Evolutionary conservation across 1,140 invertebrate species (phyloP).

Genomic region (Gonioctena quinquepunctata): DNA sequence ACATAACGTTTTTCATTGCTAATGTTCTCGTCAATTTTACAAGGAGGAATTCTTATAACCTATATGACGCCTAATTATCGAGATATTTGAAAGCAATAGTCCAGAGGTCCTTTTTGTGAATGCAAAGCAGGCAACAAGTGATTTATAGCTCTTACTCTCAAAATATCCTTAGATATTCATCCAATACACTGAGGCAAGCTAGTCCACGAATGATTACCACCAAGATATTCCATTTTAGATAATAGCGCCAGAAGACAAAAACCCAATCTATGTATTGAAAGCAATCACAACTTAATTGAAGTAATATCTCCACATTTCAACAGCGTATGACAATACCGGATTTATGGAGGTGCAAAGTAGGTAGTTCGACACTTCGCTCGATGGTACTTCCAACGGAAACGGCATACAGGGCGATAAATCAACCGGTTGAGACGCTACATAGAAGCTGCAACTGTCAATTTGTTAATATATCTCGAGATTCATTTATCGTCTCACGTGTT

Average conservation of each 20-base stretch:
- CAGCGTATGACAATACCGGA: slow-evolving; percentile 20
- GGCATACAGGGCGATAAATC: slow-evolving; percentile 26
- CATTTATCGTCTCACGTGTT: slow-evolving; percentile 28
- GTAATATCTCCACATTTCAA: slow-evolving; percentile 30
- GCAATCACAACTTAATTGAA: slow-evolving; percentile 29
- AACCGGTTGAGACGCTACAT: slow-evolving; percentile 27
- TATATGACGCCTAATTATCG: no score
- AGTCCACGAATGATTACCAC: neutral
- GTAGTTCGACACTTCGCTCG: slow-evolving; percentile 21
- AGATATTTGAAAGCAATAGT: no score
- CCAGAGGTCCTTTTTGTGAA: no score
- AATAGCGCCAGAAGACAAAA: neutral
- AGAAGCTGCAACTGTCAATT: slow-evolving; percentile 33
- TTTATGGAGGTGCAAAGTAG: slow-evolving; percentile 26
- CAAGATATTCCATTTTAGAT: neutral
- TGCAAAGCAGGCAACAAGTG: no score
- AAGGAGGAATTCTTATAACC: no score
- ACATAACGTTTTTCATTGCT: no score
- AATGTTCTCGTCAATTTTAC: no score
- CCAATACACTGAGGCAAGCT: no score
- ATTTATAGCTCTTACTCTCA: no score
- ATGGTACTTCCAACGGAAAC: slow-evolving; percentile 32
- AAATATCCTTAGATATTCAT: no score
- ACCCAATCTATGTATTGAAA: slow-evolving; percentile 23
- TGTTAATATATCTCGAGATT: slow-evolving; percentile 31